Percentiles rank a stretch among this genome's conserved stretches.
Conservation (phyloP, 2,113 vertebrate genomes). For the Sinocyclocheilus rhinocerous region DNA sequence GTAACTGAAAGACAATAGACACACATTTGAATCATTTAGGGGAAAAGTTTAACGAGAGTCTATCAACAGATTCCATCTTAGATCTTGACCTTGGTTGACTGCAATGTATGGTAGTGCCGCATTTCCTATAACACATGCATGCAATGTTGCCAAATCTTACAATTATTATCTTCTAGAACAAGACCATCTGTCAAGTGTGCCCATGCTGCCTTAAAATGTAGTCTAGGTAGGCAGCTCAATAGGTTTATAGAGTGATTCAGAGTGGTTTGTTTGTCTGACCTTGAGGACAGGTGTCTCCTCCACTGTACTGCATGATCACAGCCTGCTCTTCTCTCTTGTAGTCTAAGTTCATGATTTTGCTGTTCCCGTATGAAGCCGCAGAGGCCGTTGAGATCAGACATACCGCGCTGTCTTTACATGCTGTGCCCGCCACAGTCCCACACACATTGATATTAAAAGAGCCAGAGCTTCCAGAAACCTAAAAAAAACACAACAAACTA, state of each 20-base stretch:
- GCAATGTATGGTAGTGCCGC: neutral
- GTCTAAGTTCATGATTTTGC: slow-evolving; percentile 83
- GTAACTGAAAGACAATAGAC: slow-evolving; percentile 79
- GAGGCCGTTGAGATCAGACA: slow-evolving; percentile 76
- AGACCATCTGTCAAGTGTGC: neutral
- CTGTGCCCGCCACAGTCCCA: slow-evolving; percentile 67
- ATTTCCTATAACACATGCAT: neutral
- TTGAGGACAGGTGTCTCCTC: slow-evolving; percentile 84
- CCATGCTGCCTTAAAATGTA: neutral
- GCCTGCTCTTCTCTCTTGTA: slow-evolving; percentile 85
- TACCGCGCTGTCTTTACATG: slow-evolving; percentile 82
- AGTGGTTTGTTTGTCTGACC: slow-evolving; percentile 64
- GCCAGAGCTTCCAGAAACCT: slow-evolving; percentile 64
- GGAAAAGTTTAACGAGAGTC: neutral
- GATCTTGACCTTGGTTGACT: neutral
- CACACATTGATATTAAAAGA: slow-evolving; percentile 84
- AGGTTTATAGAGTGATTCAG: neutral
- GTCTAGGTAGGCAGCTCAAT: neutral
- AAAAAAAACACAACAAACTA: neutral
- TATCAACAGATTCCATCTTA: neutral
- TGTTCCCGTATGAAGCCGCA: slow-evolving; percentile 79
- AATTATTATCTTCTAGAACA: neutral
- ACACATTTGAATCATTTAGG: slow-evolving; percentile 1
- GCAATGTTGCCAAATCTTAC: no score
- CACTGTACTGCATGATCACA: slow-evolving; percentile 83